Percentiles rank a stretch among this genome's conserved stretches.
Evolutionary conservation across 2,888 invertebrate species (phyloP).

Genomic region (Macrosoma leucophasiata): DNA sequence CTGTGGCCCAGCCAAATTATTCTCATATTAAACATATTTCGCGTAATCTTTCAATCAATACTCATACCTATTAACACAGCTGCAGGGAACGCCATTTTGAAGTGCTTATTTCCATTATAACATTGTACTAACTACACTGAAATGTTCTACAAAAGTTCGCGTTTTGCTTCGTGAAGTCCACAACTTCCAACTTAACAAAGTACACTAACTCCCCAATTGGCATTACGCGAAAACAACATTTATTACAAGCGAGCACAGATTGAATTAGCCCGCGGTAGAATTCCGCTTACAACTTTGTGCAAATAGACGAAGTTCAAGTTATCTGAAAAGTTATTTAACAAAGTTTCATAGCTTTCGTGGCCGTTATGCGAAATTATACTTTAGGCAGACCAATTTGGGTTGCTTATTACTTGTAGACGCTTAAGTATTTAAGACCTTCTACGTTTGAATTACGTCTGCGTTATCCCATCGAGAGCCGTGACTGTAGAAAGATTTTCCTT

Average conservation of each 20-base stretch:
- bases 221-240: slow-evolving; percentile 73
- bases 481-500: slow-evolving; percentile 75
- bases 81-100: slow-evolving; percentile 73
- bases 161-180: slow-evolving; percentile 76
- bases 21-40: no score
- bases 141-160: slow-evolving; percentile 76
- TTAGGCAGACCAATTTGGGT: slow-evolving; percentile 51
- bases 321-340: slow-evolving; percentile 77
- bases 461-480: slow-evolving; percentile 76
- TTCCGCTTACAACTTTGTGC: slow-evolving; percentile 71
- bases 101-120: slow-evolving; percentile 77
- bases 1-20: no score
- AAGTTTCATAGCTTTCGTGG: slow-evolving; percentile 74
- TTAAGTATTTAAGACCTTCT: slow-evolving; percentile 45
- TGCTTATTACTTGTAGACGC: slow-evolving; percentile 51
- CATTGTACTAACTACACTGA: slow-evolving; percentile 77
- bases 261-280: slow-evolving; percentile 67
- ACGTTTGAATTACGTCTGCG: slow-evolving; percentile 46
- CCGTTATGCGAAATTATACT: slow-evolving; percentile 55
- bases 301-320: slow-evolving; percentile 73
- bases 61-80: slow-evolving; percentile 51
- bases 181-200: slow-evolving; percentile 62
- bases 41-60: slow-evolving; percentile 50
- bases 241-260: slow-evolving; percentile 73
- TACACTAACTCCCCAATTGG: slow-evolving; percentile 65